Conservation (phyloP, 2,888 invertebrate genomes). For the Incurvaria masculella region DNA sequence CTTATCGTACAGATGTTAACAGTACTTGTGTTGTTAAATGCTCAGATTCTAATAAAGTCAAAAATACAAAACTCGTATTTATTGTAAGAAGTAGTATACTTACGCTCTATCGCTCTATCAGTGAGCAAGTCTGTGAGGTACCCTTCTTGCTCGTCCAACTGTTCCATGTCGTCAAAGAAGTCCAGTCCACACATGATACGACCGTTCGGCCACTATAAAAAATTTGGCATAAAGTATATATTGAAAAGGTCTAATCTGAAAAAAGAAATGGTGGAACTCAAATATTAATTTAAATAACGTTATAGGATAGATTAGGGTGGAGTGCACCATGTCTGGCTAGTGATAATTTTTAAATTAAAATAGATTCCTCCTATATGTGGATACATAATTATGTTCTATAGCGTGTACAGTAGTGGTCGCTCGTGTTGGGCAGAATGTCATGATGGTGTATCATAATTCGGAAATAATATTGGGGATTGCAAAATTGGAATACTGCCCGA, state of each 20-base stretch:
- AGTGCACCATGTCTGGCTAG: not conserved
- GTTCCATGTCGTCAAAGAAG: constrained; percentile 33
- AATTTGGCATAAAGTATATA: not conserved
- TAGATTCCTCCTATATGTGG: not conserved
- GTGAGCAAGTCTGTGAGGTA: constrained; percentile 44
- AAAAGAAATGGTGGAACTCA: too few relatives aligned
- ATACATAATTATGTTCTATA: not conserved
- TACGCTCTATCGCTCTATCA: constrained; percentile 38
- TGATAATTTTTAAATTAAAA: not conserved
- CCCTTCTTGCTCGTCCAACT: constrained; percentile 35
- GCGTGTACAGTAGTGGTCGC: not conserved
- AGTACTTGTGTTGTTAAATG: too few relatives aligned
- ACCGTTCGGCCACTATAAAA: constrained; percentile 40
- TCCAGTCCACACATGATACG: constrained; percentile 35
- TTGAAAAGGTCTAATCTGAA: not conserved
- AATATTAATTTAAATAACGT: not conserved
- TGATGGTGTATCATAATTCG: too few relatives aligned
- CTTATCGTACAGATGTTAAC: too few relatives aligned
- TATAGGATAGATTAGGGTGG: not conserved
- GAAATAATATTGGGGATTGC: too few relatives aligned
- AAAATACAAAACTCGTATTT: too few relatives aligned
- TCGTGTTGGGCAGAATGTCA: too few relatives aligned
- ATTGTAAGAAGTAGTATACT: constrained; percentile 17
- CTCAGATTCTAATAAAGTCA: not conserved
- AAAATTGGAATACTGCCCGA: too few relatives aligned